Evolutionary conservation across 2,888 invertebrate species (phyloP), one percentile per base, ranked within the genome.

Genomic region (Dichetophora obliterata): DNA sequence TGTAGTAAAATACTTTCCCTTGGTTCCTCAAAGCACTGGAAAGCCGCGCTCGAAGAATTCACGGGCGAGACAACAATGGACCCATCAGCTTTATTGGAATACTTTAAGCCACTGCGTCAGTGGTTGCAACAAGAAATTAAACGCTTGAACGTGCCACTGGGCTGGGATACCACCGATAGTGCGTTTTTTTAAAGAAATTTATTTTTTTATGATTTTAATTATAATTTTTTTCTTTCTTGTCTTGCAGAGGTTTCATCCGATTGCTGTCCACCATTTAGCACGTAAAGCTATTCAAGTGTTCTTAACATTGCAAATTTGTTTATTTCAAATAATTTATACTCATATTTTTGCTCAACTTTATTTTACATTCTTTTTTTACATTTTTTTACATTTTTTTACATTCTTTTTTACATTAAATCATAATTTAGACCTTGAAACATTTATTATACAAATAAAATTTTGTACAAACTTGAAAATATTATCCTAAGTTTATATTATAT

Each of bases 31-130:
- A 91, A 91, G 80, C 94, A 94, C 3, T 95, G 95, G 95, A 93
- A 93, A 22, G 95, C 95, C 77, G 95, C 95, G 16, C 92, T 98
- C 91, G 92, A 95, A 86, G 91, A 91, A 11, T 90, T 96, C n/a
- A 96, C 96, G 0, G 96, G 95, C 0, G 92, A 93, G 84, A 89
- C 94, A 82, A 91, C 91, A 82, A 95, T 96, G 94, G 92, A 93
- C 83, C 94, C 95, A 0, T 91, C 92, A 57, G 94, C 94, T 0
- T 89, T 96, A 0, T 86, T 96, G 79, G 94, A 96, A 86, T 96
- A 95, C 90, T 96, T 96, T 89, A 90, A 91, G 79, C 96, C 96
- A 0, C 89, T 96, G 5, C 91, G 92, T 79, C 92, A 93, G 54
- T 96, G 95, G 95, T 89, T 96, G 5, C 90, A 91, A 78, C 88